Conservation (phyloP, 2,888 invertebrate species). For the Notocelia uddmanniana region DNA sequence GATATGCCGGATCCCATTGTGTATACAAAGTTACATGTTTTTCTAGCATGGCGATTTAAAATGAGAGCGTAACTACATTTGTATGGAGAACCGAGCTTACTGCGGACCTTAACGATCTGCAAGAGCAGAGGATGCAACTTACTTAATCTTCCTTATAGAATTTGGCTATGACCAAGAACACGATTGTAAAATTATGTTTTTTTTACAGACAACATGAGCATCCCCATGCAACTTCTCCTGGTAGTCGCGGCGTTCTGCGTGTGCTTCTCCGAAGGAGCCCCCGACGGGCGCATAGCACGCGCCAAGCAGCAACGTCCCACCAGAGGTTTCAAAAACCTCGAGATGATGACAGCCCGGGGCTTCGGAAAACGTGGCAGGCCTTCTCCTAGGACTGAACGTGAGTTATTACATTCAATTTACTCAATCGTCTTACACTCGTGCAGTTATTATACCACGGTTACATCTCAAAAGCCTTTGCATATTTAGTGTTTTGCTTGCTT, state of each 20-base stretch:
- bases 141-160: background rate
- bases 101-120: no score
- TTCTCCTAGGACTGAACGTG: slow-evolving; percentile 74
- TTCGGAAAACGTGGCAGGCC: slow-evolving; percentile 87
- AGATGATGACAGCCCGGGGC: slow-evolving; percentile 88
- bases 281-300: slow-evolving; percentile 69
- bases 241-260: slow-evolving; percentile 72
- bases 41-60: no score
- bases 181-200: background rate
- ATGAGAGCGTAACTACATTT: no score
- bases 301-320: slow-evolving; percentile 85
- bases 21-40: no score
- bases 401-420: slow-evolving; percentile 54
- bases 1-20: no score
- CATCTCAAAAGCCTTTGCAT: background rate
- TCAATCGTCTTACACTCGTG: background rate
- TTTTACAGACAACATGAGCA: slow-evolving; percentile 67
- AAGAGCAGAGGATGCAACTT: background rate
- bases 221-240: slow-evolving; percentile 74
- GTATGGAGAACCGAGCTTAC: no score
- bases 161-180: background rate
- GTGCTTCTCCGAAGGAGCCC: slow-evolving; percentile 71
- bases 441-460: background rate
- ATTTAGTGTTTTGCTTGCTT: no score
- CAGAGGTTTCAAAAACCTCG: slow-evolving; percentile 88